Conservation (phyloP, 2,888 invertebrate species). For the Cantharis nigra region DNA sequence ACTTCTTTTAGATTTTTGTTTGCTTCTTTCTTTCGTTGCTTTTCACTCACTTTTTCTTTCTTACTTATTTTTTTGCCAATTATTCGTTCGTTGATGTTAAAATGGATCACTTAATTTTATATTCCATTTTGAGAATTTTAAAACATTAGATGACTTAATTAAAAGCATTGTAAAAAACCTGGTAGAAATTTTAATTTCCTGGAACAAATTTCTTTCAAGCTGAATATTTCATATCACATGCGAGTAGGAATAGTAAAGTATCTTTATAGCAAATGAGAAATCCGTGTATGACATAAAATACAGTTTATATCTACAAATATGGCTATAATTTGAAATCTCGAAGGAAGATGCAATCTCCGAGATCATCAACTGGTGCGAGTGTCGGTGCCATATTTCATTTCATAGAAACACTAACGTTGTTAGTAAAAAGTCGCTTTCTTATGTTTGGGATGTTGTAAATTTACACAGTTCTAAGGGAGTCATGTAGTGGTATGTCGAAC, state of each 20-base stretch:
- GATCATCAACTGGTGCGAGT: conserved; percentile 35
- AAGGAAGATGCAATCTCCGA: conserved; percentile 40
- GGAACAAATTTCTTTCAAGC: conserved; percentile 25
- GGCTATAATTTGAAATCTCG: conserved; percentile 36
- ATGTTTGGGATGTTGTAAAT: conserved; percentile 23
- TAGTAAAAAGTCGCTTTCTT: conserved; percentile 24
- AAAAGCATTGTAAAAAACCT: not conserved
- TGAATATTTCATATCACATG: conserved; percentile 33
- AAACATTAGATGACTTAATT: not conserved
- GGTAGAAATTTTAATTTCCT: not conserved
- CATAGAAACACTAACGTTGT: conserved; percentile 24
- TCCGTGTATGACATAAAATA: conserved; percentile 37
- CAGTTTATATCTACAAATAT: conserved; percentile 39
- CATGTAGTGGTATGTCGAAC: not conserved
- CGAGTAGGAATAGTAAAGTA: conserved; percentile 31
- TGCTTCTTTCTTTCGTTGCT: too few species aligned
- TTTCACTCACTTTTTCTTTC: too few species aligned
- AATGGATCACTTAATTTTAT: not conserved
- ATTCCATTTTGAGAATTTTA: not conserved
- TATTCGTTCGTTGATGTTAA: too few species aligned
- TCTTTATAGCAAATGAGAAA: conserved; percentile 39
- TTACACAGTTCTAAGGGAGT: conserved; percentile 19
- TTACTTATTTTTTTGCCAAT: too few species aligned
- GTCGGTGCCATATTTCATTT: conserved; percentile 29
- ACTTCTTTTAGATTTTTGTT: too few species aligned